Evolutionary conservation across 2,113 vertebrate genomes (phyloP).

Genomic region (Cnemophilus loriae): DNA sequence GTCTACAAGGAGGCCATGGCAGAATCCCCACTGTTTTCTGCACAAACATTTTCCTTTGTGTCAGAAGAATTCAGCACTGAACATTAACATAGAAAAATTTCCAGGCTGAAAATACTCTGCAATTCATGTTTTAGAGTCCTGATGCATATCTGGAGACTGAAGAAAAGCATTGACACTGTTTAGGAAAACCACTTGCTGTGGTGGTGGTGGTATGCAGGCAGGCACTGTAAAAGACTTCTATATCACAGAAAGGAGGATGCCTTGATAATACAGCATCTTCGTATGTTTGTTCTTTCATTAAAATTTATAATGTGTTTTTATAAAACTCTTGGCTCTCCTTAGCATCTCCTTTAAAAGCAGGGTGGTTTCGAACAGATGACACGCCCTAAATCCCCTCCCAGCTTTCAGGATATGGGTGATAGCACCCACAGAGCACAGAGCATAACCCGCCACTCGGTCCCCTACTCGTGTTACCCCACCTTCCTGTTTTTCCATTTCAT

Average conservation of each 20-base stretch:
- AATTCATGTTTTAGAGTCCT: neutral
- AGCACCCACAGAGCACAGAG: neutral
- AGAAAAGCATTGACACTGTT: neutral
- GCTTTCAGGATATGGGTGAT: neutral
- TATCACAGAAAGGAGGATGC: neutral
- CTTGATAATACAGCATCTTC: neutral
- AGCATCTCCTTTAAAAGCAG: neutral
- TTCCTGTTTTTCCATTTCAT: neutral
- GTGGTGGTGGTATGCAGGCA: neutral
- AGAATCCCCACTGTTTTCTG: neutral
- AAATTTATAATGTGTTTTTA: neutral
- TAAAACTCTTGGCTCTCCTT: neutral
- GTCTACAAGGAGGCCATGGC: neutral
- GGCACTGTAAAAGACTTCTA: neutral
- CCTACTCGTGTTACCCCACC: neutral
- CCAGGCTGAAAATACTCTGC: neutral
- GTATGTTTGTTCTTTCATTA: neutral
- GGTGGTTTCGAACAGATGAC: neutral
- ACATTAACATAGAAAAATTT: neutral
- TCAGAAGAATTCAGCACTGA: neutral
- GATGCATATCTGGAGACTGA: neutral
- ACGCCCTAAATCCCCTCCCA: neutral
- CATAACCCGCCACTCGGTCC: rapidly evolving
- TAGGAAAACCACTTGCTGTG: neutral
- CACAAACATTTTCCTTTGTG: neutral